Conservation (phyloP, 23 tunicate genomes). For the Halocynthia aurantium region DNA sequence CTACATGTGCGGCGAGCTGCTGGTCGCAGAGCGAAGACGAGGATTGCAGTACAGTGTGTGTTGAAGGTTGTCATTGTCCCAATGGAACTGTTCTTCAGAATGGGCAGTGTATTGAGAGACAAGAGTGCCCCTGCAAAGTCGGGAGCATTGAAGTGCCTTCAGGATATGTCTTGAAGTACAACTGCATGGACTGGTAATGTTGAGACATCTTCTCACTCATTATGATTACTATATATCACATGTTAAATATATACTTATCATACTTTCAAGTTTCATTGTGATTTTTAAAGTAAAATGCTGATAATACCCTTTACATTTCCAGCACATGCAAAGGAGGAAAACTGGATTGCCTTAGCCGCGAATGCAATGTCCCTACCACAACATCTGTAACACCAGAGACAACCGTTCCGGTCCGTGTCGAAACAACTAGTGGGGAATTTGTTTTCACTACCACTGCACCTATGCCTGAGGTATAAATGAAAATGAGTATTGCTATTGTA, state of each 20-base stretch:
- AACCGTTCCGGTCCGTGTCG: neutral
- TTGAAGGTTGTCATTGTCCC: slow-evolving; percentile 91
- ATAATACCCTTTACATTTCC: neutral
- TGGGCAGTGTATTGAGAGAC: slow-evolving; percentile 70
- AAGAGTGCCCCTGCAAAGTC: slow-evolving; percentile 77
- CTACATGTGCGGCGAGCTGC: slow-evolving; percentile 49
- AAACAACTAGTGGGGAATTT: neutral
- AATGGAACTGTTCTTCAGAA: slow-evolving; percentile 78
- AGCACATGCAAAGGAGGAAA: slow-evolving; percentile 40
- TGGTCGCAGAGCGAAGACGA: slow-evolving; percentile 52
- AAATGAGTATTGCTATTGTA: no score
- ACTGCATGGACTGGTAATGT: slow-evolving; percentile 81
- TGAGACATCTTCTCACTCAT: neutral
- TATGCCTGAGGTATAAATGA: neutral
- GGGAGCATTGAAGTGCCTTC: slow-evolving; percentile 39
- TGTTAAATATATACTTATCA: no score
- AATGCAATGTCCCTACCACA: slow-evolving; percentile 10
- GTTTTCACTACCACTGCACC: slow-evolving; percentile 14
- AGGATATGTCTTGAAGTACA: slow-evolving; percentile 25
- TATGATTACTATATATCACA: no score
- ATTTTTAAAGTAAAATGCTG: neutral
- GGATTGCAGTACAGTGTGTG: slow-evolving; percentile 57
- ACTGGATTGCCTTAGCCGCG: slow-evolving; percentile 39
- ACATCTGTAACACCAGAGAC: slow-evolving; percentile 16
- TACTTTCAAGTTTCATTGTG: neutral